Base-by-base conservation (phyloP, 2,797 vertebrate species). In the Cryptoblepharus egeriae region DNA sequence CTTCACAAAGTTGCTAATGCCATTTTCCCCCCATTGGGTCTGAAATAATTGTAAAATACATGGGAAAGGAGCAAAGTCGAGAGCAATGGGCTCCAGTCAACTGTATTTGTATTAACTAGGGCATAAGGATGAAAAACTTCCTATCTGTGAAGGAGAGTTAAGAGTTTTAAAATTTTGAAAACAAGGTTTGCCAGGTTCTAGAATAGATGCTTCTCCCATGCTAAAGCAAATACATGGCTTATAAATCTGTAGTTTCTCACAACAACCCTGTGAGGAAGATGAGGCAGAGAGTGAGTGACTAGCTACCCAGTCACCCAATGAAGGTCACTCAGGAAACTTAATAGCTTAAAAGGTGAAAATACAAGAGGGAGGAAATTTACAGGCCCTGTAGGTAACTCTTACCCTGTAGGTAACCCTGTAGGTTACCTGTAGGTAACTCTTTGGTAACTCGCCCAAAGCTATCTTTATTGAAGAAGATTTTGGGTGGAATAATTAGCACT, bases 1-100 rank as follows among this genome's bases (percentile, higher is more conserved):
- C 80, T 91, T 89, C 68, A 80, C 82, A 85, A 73, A 88, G 72
- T 61, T 11, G 75, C 69, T 90, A 90, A 90, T 90, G 73, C 65
- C 70, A 82, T 89, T 92, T 91, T 30, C 12, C 2, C 60, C 81
- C 83, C 78, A 68, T 75, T 75, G 80, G 81, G 88, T 71, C 85
- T 91, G 85, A 87, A 84, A 90, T 91, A 77, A 73, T 75, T n/a
- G 64, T 28, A 76, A 81, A 88, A 65, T 3, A 37, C 6, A 0
- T 7, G 28, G 70, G 75, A 87, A 88, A 83, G 84, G 85, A 90
- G 82, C 52, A 64, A 32, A 58, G 37, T 64, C 81, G 78, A 87
- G 78, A 89, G 87, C 85, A 89, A 79, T 60, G 82, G 63, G 39
- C 13, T 75, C 63, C 55, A 79, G 73, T 78, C 83, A 80, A 63